Evolutionary conservation across 2,888 invertebrate species (phyloP), one percentile per base, ranked within the genome.

Genomic region (Sarcophaga variegata): DNA sequence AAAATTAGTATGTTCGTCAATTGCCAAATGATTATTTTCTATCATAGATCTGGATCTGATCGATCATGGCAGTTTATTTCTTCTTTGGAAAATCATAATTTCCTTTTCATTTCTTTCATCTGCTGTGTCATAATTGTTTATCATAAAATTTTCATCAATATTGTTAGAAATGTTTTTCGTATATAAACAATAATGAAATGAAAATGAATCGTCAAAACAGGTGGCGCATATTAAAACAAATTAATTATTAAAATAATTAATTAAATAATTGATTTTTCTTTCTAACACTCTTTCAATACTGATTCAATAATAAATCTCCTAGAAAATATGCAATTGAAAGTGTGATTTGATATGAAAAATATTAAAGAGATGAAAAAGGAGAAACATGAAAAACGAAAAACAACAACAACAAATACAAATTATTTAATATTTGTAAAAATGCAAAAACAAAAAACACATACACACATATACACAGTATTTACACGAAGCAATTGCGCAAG

Each of bases 171-270:
- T 49, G 12, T 0, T 49, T 49, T 49, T 49, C 14, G 11, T 4
- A 14, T 2, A 49, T 14, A 14, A 49, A 49, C 49, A 67, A 75
- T 47, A 66, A 66, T 76, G 45, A 78, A 47, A 37, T 37, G 37
- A 37, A 54, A 54, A 54, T 17, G 54, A 54, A 54, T 54, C 12
- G 54, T 54, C 14, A 63, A 78, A 83, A 81, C 78, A 87, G 81
- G 83, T 87, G 86, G 83, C 67, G 37, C 70, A 69, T 74, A 62
- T 75, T 64, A 20, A 78, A 75, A 71, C 64, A 78, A 70, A 83
- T 83, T 75, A 75, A 77, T 86, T 69, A 69, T 75, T 74, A 70
- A 54, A 63, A 37, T 62, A 64, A 78, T 79, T 67, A 80, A 82
- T 59, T 60, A 80, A 62, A 70, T 64, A 74, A 63, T 74, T 27